Percentiles rank a stretch among this genome's conserved stretches.
These are phyloP conservation scores for Galaxias olidus DNA, from an alignment of 2,797 vertebrate genomes.

Conservation along the genomic window DNA sequence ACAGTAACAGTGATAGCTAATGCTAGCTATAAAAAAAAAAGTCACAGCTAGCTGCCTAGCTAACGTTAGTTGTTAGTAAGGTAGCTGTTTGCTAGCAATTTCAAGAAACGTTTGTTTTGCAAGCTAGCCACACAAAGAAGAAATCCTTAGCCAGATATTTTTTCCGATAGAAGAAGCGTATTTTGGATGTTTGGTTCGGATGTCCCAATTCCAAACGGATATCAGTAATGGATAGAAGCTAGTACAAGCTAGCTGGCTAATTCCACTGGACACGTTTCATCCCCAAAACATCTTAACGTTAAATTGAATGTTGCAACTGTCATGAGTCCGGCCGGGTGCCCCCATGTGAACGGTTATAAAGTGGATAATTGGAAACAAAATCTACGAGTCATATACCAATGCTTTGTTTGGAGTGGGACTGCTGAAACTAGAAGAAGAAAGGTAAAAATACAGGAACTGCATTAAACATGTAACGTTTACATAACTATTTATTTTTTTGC, in stretches of 20 bases:
- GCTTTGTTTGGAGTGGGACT: slow-evolving; percentile 97
- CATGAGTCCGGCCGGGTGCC: slow-evolving; percentile 96
- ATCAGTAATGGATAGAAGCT: slow-evolving; percentile 71
- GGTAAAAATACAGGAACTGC: slow-evolving; percentile 74
- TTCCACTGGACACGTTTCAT: slow-evolving; percentile 66
- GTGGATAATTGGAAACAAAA: slow-evolving; percentile 99
- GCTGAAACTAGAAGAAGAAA: slow-evolving; percentile 95
- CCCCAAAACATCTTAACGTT: slow-evolving; percentile 42
- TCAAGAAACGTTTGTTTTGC: too few relatives aligned
- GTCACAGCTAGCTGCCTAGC: slow-evolving; percentile 26
- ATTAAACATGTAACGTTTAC: slow-evolving; percentile 31
- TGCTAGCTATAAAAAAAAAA: slow-evolving; percentile 41
- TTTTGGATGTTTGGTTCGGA: slow-evolving; percentile 70
- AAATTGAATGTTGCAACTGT: slow-evolving; percentile 81
- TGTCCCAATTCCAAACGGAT: slow-evolving; percentile 77
- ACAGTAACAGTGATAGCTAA: slow-evolving; percentile 50
- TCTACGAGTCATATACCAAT: slow-evolving; percentile 95
- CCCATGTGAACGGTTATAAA: slow-evolving; percentile 97
- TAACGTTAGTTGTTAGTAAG: too few relatives aligned
- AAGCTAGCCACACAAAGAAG: too few relatives aligned
- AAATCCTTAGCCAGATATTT: too few relatives aligned
- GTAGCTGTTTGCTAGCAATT: too few relatives aligned
- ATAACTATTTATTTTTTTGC: too few relatives aligned
- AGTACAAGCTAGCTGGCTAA: slow-evolving; percentile 56
- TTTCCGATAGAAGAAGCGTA: slow-evolving; percentile 36